These are phyloP conservation scores for Gopherus evgoodei DNA, from an alignment of 2,113 vertebrate genomes.

Conservation along the genomic window DNA sequence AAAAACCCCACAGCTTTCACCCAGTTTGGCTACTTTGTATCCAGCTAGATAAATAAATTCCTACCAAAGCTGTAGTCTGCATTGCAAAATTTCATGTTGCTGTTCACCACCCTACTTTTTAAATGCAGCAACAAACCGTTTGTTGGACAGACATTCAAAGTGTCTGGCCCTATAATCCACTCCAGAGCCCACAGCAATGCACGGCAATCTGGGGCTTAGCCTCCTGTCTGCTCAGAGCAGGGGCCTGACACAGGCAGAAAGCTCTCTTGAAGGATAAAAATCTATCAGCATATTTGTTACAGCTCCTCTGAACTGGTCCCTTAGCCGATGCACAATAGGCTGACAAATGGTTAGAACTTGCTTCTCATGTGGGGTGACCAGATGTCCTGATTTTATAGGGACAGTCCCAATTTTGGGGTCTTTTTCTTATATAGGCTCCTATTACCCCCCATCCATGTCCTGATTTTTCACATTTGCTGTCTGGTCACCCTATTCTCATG, in stretches of 20 bases:
- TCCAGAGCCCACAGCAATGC: accelerated
- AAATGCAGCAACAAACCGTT: not conserved
- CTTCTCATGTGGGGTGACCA: not conserved
- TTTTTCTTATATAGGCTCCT: too few species aligned
- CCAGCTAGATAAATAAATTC: not conserved
- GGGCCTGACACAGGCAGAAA: not conserved
- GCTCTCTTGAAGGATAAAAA: not conserved
- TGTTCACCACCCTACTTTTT: not conserved
- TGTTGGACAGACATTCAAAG: not conserved
- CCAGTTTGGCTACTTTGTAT: not conserved
- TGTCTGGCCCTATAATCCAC: not conserved
- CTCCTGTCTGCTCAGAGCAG: not conserved
- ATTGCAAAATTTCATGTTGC: accelerated
- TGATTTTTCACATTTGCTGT: too few species aligned
- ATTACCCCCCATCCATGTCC: too few species aligned
- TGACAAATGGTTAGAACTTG: accelerated
- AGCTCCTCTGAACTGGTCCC: not conserved
- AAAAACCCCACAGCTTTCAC: accelerated
- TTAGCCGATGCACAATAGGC: accelerated
- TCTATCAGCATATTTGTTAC: not conserved
- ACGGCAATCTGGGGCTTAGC: not conserved
- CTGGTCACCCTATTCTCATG: not conserved
- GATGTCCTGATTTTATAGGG: too few species aligned
- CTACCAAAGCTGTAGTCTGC: not conserved
- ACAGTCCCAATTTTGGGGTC: too few species aligned